Conservation (phyloP, 2,113 vertebrate genomes). For the Donacobius atricapilla region DNA sequence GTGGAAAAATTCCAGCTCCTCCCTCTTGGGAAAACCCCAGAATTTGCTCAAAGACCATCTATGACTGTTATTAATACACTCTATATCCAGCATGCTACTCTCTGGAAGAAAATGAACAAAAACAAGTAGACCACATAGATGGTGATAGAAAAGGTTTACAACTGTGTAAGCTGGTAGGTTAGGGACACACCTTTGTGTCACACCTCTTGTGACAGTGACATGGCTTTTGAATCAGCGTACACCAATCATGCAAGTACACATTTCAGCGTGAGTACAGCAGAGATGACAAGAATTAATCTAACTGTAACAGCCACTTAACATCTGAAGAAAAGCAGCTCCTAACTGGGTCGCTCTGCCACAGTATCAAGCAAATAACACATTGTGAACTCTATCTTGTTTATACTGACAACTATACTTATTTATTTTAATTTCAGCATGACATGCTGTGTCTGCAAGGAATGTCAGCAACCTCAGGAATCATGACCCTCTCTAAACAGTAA, state of each 20-base stretch:
- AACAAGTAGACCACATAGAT: background rate
- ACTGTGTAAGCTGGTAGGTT: background rate
- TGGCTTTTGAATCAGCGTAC: rapidly evolving
- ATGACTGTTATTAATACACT: background rate
- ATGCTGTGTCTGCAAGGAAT: background rate
- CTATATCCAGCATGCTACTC: background rate
- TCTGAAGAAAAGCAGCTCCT: background rate
- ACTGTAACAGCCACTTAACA: background rate
- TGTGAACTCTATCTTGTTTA: constrained; percentile 14
- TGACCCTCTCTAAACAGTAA: background rate
- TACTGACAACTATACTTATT: constrained; percentile 18
- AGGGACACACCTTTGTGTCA: background rate
- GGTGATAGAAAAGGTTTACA: background rate
- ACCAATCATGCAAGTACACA: background rate
- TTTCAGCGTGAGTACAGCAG: background rate
- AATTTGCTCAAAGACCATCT: background rate
- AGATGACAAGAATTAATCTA: background rate
- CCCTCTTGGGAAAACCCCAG: background rate
- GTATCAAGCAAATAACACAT: background rate
- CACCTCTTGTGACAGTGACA: background rate
- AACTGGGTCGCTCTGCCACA: background rate
- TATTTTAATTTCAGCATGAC: constrained; percentile 8
- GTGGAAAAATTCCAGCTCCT: background rate
- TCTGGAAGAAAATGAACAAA: background rate
- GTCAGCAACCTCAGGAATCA: background rate